phyloP scores from a whole-genome alignment of 2,888 invertebrate species.

The Drosophila monieri region DNA sequence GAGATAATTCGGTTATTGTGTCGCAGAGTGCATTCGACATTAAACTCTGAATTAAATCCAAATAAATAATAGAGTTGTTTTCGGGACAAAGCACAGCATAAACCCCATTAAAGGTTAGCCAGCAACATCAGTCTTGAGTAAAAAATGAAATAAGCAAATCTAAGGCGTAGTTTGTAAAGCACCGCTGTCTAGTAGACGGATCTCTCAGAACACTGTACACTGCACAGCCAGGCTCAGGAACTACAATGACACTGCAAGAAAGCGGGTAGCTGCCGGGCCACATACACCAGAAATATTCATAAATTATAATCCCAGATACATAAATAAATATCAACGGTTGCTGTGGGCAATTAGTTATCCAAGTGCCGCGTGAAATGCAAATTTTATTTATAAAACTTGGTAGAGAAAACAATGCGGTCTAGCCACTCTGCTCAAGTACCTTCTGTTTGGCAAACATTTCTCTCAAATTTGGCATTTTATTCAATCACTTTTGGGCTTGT shows the following conservation, averaged over 20 bases:
- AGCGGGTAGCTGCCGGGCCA: not conserved
- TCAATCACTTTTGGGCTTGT: not conserved
- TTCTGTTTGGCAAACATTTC: not conserved
- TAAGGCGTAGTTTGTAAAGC: slow-evolving; percentile 64
- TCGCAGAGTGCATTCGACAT: slow-evolving; percentile 11
- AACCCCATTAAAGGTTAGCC: slow-evolving; percentile 53
- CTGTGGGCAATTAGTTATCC: slow-evolving; percentile 13
- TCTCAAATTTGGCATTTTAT: not conserved
- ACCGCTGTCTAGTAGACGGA: not conserved
- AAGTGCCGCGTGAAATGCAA: slow-evolving; percentile 27
- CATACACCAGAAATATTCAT: slow-evolving; percentile 2
- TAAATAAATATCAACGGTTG: slow-evolving; percentile 3
- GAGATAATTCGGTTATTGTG: slow-evolving; percentile 15
- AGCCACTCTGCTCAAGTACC: not conserved
- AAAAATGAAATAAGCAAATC: slow-evolving; percentile 49
- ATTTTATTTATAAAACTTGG: slow-evolving; percentile 12
- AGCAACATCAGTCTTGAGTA: slow-evolving; percentile 47
- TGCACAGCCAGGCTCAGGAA: slow-evolving; percentile 1
- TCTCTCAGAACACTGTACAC: not conserved
- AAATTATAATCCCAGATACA: slow-evolving; percentile 37
- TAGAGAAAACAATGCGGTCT: not conserved
- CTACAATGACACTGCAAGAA: slow-evolving; percentile 41
- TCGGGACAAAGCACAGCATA: slow-evolving; percentile 14
- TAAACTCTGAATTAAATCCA: not conserved
- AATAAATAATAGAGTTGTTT: slow-evolving; percentile 17